Evolutionary conservation across 2,797 vertebrate species (phyloP), one percentile per base, ranked within the genome.

Genomic region (Neopelma chrysocephalum): DNA sequence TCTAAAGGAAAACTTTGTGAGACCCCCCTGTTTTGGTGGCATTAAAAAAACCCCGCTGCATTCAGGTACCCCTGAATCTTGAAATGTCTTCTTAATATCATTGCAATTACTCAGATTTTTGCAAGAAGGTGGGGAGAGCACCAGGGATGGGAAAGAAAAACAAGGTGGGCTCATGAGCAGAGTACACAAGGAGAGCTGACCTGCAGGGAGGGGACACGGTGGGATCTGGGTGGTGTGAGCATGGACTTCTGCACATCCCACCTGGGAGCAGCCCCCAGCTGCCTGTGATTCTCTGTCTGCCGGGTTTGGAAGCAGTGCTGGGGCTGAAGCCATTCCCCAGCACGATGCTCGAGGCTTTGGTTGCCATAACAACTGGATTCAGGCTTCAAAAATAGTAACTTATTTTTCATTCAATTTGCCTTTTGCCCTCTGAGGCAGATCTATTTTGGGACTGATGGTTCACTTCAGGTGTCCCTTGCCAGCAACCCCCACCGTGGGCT

Each of bases 341-440:
- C 93, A 81, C 47, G 57, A 97, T 94, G 93, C 80, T 76, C 3
- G 7, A 97, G 97, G 72, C 96, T 96, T 97, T 45, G 54, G 98
- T 98, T 98, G 96, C 98, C 96, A 98, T 97, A 97, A 97, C 98
- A 98, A 98, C 98, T 77, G 76, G 76, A 97, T 96, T 72, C 95
- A 20, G 79, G 97, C 68, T 95, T 97, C 96, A 98, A 98, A 98
- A 98, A 98, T 98, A 98, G 98, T 94, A 97, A 97, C 97, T 97
- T 96, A 94, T 97, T 97, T 98, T 97, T 97, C 96, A 97, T 97
- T 97, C 97, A 81, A 91, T 93, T 97, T 96, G 87, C 95, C 96
- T 96, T 97, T 97, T 97, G 96, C 96, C 96, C 96, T 91, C 87
- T 90, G 81, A 97, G 94, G 81, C 38, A 31, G 89, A 94, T 93